Evolutionary conservation across 2,888 invertebrate species (phyloP), one percentile per base, ranked within the genome.

Genomic region (Sminthurinus aureus): DNA sequence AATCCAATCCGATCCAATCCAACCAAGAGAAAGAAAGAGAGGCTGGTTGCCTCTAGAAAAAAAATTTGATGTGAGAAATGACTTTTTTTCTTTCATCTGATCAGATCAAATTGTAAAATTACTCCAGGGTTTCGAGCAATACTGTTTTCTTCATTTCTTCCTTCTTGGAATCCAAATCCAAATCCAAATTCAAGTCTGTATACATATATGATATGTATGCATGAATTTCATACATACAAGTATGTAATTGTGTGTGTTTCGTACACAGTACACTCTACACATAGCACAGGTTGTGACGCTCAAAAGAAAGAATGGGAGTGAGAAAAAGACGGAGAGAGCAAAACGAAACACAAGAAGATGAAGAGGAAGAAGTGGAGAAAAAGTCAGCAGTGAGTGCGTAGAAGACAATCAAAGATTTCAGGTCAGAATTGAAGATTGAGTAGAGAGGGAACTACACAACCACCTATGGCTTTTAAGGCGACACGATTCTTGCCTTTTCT

Each of bases 401-500:
- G 85, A 85, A 87, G 86, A 86, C 88, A 86, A 87, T 88, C 86
- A 86, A 87, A 86, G 84, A 87, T 88, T 87, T 85, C 84, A 88
- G 86, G 87, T 85, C 85, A 86, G 85, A 82, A 87, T 85, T 83
- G 64, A 85, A 84, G 78, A 83, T 79, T 77, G 79, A 84, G 78
- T 67, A 82, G 85, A 87, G 86, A 84, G 88, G 87, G 38, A 88
- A 88, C 88, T 38, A 38, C 38, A 38, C 38, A 38, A 38, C 38
- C 38, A 88, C 88, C 88, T 87, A 87, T 79, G 87, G 87, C 86
- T 87, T 15, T 88, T 87, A 87, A 86, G 88, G 88, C 88, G 88
- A 88, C 88, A 87, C 86, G 85, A 86, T 84, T 87, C 88, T 86
- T 85, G 79, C 86, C 86, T 86, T 88, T 81, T 86, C 80, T 81